Base-by-base conservation (phyloP, 2,113 vertebrate genomes). In the Barbus barbus region DNA sequence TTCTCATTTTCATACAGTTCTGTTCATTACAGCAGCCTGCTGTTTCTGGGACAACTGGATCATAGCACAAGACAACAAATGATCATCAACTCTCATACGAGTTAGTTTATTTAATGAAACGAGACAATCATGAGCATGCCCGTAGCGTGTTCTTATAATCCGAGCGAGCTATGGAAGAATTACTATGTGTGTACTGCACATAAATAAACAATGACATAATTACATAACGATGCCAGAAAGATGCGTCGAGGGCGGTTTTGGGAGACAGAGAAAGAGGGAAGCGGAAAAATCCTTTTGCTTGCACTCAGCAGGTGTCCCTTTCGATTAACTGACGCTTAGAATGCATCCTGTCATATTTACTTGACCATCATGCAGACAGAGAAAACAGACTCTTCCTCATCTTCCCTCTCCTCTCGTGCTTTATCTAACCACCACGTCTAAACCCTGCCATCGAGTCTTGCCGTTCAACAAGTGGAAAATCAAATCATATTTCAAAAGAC, bases 371-470 rank as follows among this genome's bases (percentile, higher is more conserved):
- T 2, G 26, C 38, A 9, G 58, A 79, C 58, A 22, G n/a, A 79
- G 58, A 79, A 51, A 79, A 67, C 61, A 31, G 44, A 51, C 86
- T 86, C 88, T 89, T 83, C 76, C 87, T 85, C 83, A 20, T 85
- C 41, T 82, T 85, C 86, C 46, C 83, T 81, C 14, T 79, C 41
- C 83, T 79, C 6, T 79, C 14, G 31, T 75, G 33, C 20, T 67
- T 31, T 83, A 85, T 90, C 88, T 69, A 84, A 84, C 88, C 75
- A 81, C 82, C 88, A 84, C 83, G 28, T 48, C 31, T 38, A 22
- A 51, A 41, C 63, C 60, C 28, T 73, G 36, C 26, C 26, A 48
- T 72, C 11, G 20, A 20, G 58, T 74, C 28, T 61, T 72, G 28
- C 77, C 38, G 26, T 58, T 80, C 83, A 85, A 73, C 83, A 85